These are phyloP conservation scores for Phodopus roborovskii DNA, from an alignment of 2,113 vertebrate species.

Conservation along the genomic window DNA sequence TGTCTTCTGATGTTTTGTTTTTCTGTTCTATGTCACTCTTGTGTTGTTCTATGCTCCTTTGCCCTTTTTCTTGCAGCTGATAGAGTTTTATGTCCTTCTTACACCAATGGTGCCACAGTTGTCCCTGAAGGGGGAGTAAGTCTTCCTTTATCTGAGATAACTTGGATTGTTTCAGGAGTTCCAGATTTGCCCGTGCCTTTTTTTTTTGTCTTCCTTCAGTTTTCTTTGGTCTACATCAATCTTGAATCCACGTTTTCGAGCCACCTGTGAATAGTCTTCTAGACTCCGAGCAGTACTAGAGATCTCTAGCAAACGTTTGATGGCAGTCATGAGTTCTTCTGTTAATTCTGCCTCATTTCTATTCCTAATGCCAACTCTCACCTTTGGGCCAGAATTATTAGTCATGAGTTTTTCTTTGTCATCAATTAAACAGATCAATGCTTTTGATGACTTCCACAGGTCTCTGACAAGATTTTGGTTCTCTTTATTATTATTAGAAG, in stretches of 20 bases:
- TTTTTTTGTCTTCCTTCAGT: slow-evolving; percentile 75
- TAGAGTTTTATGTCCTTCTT: background rate
- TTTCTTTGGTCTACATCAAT: background rate
- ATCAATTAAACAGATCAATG: background rate
- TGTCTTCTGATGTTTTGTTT: background rate
- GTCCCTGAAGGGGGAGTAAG: background rate
- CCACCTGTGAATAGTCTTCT: background rate
- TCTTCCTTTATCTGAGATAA: background rate
- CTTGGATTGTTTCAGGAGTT: background rate
- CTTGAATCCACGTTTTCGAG: background rate
- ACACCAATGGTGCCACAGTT: background rate
- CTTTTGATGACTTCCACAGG: background rate
- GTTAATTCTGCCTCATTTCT: background rate
- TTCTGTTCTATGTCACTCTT: background rate
- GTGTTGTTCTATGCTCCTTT: background rate
- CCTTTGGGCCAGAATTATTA: background rate
- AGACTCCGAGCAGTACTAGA: background rate
- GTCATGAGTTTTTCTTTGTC: background rate
- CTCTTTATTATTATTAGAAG: background rate
- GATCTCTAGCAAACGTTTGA: background rate
- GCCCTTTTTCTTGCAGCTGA: background rate
- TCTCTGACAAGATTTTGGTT: background rate
- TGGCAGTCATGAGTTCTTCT: background rate
- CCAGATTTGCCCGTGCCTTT: slow-evolving; percentile 37
- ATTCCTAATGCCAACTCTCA: background rate